A percentile compares a stretch with the other conserved stretches of the same genome.
Evolutionary conservation across 2,888 invertebrate genomes (phyloP).

Genomic region (Phengaris arion): DNA sequence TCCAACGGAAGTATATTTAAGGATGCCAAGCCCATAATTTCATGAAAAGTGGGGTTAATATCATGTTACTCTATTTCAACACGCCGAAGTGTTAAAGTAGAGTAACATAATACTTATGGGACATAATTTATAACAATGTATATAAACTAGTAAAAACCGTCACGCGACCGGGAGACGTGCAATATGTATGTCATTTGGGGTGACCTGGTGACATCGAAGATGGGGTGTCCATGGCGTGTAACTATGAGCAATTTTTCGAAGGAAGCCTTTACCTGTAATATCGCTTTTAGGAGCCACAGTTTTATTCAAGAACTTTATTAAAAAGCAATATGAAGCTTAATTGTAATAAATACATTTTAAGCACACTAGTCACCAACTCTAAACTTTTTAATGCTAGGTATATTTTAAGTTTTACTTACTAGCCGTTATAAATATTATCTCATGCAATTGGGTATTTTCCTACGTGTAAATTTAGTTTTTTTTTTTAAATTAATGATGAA

Average conservation of each 20-base stretch:
- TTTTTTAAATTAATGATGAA: too few relatives aligned
- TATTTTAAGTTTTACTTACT: too few relatives aligned
- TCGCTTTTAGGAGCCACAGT: too few relatives aligned
- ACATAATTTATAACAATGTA: background rate
- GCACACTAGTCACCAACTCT: too few relatives aligned
- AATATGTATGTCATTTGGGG: background rate
- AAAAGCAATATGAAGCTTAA: background rate
- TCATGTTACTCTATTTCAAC: background rate
- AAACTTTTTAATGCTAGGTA: too few relatives aligned
- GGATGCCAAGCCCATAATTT: too few relatives aligned
- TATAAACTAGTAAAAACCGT: background rate
- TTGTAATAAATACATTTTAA: too few relatives aligned
- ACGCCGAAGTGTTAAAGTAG: background rate
- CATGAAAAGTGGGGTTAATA: too few relatives aligned
- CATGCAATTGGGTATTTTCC: too few relatives aligned
- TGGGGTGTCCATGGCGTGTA: constrained; percentile 3
- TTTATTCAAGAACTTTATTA: background rate
- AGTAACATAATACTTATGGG: background rate
- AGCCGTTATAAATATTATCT: too few relatives aligned
- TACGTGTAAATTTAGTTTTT: too few relatives aligned
- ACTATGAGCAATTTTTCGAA: background rate
- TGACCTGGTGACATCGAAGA: constrained; percentile 13
- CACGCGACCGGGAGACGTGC: background rate
- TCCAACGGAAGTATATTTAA: too few relatives aligned
- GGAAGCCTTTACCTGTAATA: background rate